These are phyloP conservation scores for Brachyhypopomus gauderio DNA, from an alignment of 2,113 vertebrate species.

Conservation along the genomic window DNA sequence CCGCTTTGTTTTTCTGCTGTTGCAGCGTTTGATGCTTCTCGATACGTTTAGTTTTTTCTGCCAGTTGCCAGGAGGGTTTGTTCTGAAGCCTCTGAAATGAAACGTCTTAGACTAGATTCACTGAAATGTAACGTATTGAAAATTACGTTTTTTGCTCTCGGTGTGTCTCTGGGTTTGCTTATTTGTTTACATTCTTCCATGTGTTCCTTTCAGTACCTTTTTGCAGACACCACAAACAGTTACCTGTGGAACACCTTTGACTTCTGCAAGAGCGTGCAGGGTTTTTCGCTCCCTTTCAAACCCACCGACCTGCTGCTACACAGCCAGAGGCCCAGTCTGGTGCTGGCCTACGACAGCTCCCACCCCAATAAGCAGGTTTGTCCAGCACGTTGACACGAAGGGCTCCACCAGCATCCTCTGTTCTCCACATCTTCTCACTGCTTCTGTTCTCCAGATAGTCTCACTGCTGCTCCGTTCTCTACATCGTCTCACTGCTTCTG, in stretches of 20 bases:
- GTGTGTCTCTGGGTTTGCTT: not conserved
- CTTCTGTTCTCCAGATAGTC: not conserved
- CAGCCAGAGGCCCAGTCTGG: slow-evolving; percentile 79
- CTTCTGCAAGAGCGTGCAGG: slow-evolving; percentile 86
- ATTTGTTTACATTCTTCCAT: not conserved
- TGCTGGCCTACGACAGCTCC: slow-evolving; percentile 89
- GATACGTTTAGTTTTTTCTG: not conserved
- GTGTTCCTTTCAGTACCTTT: slow-evolving; percentile 84
- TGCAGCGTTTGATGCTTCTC: slow-evolving; percentile 13
- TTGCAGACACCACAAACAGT: slow-evolving; percentile 84
- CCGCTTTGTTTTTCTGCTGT: not conserved
- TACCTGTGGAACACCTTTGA: slow-evolving; percentile 94
- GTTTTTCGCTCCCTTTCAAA: slow-evolving; percentile 87
- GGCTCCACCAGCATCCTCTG: not conserved
- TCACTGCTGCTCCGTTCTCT: not conserved
- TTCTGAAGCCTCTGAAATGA: not conserved
- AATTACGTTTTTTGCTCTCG: too few relatives aligned
- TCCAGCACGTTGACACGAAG: not conserved
- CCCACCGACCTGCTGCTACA: slow-evolving; percentile 92
- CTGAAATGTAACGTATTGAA: not conserved
- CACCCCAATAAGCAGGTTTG: slow-evolving; percentile 94
- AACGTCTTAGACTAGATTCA: not conserved
- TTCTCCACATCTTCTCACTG: not conserved
- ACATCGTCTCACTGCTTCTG: too few relatives aligned
- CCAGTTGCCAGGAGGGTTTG: not conserved